Percentiles rank a stretch among this genome's conserved stretches.
Evolutionary conservation across 2,797 vertebrate genomes (phyloP).

Genomic region (Protosalanx chinensis): DNA sequence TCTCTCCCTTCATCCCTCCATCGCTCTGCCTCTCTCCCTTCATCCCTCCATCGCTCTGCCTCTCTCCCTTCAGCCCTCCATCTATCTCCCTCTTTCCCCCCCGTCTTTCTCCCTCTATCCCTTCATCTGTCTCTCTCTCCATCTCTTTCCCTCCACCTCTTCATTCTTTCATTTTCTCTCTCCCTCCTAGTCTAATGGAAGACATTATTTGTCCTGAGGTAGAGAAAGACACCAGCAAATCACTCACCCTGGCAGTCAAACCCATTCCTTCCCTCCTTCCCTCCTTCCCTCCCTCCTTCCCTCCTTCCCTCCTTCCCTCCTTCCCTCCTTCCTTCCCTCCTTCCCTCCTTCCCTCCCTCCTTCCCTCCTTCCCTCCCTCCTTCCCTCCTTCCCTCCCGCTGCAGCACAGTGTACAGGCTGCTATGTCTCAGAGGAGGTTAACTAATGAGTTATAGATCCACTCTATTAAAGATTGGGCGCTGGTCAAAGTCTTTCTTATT

Average conservation of each 20-base stretch:
- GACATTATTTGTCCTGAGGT: too few species aligned
- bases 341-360: not conserved
- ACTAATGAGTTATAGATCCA: constrained; percentile 26
- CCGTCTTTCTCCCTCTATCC: too few species aligned
- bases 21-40: too few species aligned
- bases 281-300: too few species aligned
- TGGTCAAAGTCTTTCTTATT: constrained; percentile 69
- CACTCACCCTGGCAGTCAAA: not conserved
- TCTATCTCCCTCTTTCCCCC: too few species aligned
- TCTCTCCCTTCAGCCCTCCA: too few species aligned
- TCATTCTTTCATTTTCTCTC: too few species aligned
- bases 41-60: too few species aligned
- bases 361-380: not conserved
- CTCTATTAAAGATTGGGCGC: constrained; percentile 32
- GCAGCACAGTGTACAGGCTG: not conserved
- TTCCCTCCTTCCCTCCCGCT: not conserved
- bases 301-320: constrained; percentile 29
- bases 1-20: not conserved
- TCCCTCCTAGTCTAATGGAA: too few species aligned
- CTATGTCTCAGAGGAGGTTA: not conserved
- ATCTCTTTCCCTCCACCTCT: too few species aligned
- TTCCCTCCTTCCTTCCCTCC: not conserved
- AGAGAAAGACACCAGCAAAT: too few species aligned
- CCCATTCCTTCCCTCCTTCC: not conserved
- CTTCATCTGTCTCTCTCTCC: too few species aligned